Evolutionary conservation across 2,888 invertebrate genomes (phyloP), one percentile per base, ranked within the genome.

Genomic region (Synanthedon formicaeformis): DNA sequence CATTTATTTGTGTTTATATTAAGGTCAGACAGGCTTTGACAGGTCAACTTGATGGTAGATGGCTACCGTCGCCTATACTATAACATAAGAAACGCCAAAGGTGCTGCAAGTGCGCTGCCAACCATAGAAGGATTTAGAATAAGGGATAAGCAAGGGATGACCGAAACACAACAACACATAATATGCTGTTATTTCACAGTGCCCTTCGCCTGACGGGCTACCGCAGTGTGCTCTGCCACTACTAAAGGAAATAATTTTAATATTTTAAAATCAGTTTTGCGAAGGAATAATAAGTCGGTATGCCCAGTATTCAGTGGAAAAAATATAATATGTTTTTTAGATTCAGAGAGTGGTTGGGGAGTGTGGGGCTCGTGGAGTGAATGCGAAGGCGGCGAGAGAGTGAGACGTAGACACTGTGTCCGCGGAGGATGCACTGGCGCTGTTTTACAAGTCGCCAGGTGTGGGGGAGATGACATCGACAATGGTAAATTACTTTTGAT

Each of bases 341-440:
- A 81, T 41, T 65, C 67, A 0, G 72, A 78, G 60, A 58, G 67
- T 77, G 93, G 92, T 41, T 89, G 92, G 71, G 83, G 90, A 2
- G 92, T 91, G 8, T 95, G 95, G 95, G 91, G 92, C 51, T 80
- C 85, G 14, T 96, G 95, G 95, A 90, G 92, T 0, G 81, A 85
- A 4, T 96, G 95, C 90, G 82, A 81, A 13, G 88, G 90, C 54
- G 91, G 91, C 14, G 91, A 92, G 64, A 92, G 94, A 50, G 89
- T 92, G 54, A 82, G 95, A 0, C 90, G 91, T 54, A 88, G 95
- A 27, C 89, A 88, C 54, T 96, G 95, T 63, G 88, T 83, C 10
- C 73, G 83, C 0, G 89, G 89, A 45, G 90, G 91, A 51, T 95
- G 95, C 62, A 89, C 91, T 54, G 95, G 95, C 1, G 88, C 90